Evolutionary conservation across 1,140 invertebrate genomes (phyloP), one percentile per base, ranked within the genome.

Genomic region (Brachionus koreanus): DNA sequence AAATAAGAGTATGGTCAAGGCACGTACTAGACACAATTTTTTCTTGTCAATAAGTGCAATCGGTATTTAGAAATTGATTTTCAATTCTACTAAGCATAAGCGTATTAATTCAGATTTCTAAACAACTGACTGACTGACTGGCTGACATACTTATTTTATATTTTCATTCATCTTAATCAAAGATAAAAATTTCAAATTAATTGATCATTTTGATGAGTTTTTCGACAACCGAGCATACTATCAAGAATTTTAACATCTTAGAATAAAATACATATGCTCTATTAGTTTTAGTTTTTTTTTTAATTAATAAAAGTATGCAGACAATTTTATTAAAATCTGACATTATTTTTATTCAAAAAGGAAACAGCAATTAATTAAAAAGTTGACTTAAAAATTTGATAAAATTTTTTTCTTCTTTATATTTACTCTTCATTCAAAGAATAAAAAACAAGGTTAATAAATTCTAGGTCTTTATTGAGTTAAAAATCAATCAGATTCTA

Each of bases 131-230:
- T 57, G 9, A 19, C 49, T 5, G 19, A 23, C 19, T 57, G 49
- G 19, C 19, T 57, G 9, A 19, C 49, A 19, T n/a, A 23, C 49
- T 57, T 9, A 49, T 49, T 49, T 57, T 57, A 19, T 57, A 57
- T 57, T 57, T 57, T 57, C n/a, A 57, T 57, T 57, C 49, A 57
- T 57, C 49, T 57, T 57, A 57, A 57, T 57, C 33, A 65, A 10
- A 65, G 33, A 65, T 65, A 65, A 65, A 37, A 65, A 63, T 63
- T 65, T 33, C 33, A 65, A 65, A 65, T 65, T 65, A 25, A 65
- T 65, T 65, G 63, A 65, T 65, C 63, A 65, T 65, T 65, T 57
- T 65, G 33, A 65, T 65, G 63, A 65, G 33, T 65, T 65, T 65
- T 65, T 65, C 63, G 63, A 65, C 63, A 65, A 65, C 33, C 25